Evolutionary conservation across 92 coral and sea anemone species (phyloP).

Genomic region (Paramuricea clavata): DNA sequence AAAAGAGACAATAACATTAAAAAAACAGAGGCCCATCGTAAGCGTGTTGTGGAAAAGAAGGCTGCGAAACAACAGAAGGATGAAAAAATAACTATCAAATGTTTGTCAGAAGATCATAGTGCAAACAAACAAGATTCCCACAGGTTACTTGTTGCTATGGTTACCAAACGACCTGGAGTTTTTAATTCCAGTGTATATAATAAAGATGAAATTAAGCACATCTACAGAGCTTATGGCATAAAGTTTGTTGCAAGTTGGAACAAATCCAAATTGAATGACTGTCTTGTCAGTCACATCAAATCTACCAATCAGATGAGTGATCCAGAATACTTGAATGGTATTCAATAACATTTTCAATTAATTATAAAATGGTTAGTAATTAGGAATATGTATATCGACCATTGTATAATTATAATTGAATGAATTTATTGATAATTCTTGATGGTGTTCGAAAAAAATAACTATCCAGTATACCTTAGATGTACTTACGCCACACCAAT

Average conservation of each 20-base stretch:
- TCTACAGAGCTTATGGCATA: conserved; percentile 59
- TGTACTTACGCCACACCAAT: too few relatives aligned
- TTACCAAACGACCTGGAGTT: conserved; percentile 18
- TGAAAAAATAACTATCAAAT: conserved; percentile 44
- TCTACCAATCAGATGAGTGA: conserved; percentile 17
- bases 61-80: conserved; percentile 25
- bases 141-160: conserved; percentile 32
- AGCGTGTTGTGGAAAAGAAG: conserved; percentile 53
- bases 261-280: conserved; percentile 42
- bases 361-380: not conserved
- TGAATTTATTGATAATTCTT: too few relatives aligned
- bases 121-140: conserved; percentile 31
- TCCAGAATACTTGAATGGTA: conserved; percentile 9
- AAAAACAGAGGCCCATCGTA: conserved; percentile 62
- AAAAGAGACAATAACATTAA: conserved; percentile 58
- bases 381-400: too few relatives aligned
- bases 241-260: conserved; percentile 30
- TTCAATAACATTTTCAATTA: not conserved
- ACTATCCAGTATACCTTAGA: too few relatives aligned
- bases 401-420: too few relatives aligned
- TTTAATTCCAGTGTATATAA: conserved; percentile 46
- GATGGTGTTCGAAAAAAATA: too few relatives aligned
- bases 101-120: conserved; percentile 47
- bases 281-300: conserved; percentile 30
- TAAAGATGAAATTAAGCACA: conserved; percentile 44